Evolutionary conservation across 2,113 vertebrate species (phyloP).

Genomic region (Phainopepla nitens): DNA sequence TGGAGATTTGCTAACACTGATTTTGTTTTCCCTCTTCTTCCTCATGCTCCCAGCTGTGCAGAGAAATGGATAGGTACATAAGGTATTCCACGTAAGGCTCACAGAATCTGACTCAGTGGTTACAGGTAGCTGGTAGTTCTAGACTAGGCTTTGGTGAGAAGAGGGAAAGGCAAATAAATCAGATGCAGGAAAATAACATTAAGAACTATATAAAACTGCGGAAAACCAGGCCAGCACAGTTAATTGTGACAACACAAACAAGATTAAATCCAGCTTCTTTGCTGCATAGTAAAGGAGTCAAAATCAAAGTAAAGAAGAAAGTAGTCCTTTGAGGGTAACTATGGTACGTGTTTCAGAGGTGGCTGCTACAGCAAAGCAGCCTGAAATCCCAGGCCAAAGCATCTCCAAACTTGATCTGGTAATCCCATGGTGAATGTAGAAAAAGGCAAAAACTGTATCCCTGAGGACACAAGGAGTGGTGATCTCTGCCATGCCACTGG

Average conservation of each 20-base stretch:
- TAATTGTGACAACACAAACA: neutral
- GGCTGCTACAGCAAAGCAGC: neutral
- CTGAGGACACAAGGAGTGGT: neutral
- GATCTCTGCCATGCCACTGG: neutral
- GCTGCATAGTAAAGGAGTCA: neutral
- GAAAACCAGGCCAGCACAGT: neutral
- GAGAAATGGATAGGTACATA: rapidly evolving
- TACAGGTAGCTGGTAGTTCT: neutral
- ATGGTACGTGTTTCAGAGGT: neutral
- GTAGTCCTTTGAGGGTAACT: neutral
- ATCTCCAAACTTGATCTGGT: neutral
- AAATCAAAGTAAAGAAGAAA: neutral
- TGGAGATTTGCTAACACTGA: neutral
- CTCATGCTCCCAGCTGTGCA: neutral
- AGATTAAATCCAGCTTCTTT: neutral
- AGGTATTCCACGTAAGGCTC: neutral
- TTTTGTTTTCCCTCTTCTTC: neutral
- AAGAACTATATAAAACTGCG: neutral
- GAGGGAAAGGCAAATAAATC: neutral
- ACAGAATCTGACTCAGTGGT: neutral
- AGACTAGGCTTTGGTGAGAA: neutral
- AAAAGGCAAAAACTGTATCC: neutral
- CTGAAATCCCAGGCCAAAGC: neutral
- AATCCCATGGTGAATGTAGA: rapidly evolving
- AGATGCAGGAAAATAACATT: neutral